A percentile compares a stretch with the other conserved stretches of the same genome.
phyloP scores from a whole-genome alignment of 2,888 invertebrate species.

The Drosophila rellima region DNA sequence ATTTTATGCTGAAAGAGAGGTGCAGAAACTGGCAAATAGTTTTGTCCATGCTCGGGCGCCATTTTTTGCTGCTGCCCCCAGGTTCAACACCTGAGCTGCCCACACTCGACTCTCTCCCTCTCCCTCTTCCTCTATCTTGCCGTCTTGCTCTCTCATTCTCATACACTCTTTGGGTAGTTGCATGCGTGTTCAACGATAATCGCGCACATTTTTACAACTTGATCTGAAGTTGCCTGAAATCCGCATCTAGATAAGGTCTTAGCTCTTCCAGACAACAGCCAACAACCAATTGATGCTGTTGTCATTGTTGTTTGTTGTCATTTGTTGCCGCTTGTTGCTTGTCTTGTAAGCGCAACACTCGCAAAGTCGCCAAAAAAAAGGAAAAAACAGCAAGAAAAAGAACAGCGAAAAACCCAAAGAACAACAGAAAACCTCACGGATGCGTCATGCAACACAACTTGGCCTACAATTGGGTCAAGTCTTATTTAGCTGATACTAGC shows the following conservation, averaged over 20 bases:
- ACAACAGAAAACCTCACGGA: constrained; percentile 30
- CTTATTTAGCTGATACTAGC: constrained; percentile 54
- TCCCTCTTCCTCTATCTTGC: background rate
- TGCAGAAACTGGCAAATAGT: constrained; percentile 35
- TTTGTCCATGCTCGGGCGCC: constrained; percentile 35
- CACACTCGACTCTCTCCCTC: constrained; percentile 7
- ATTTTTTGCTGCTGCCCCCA: constrained; percentile 32
- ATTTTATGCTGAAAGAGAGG: constrained; percentile 65
- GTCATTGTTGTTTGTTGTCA: constrained; percentile 53
- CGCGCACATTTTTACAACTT: constrained; percentile 65
- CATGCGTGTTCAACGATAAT: constrained; percentile 64
- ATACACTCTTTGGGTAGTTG: background rate
- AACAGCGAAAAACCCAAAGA: background rate
- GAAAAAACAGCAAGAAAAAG: constrained; percentile 8
- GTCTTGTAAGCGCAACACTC: constrained; percentile 56
- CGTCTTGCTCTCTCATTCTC: background rate
- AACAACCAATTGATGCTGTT: constrained; percentile 50
- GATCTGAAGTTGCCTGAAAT: constrained; percentile 57
- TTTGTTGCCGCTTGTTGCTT: constrained; percentile 53
- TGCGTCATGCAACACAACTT: constrained; percentile 63
- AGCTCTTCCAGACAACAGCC: constrained; percentile 24
- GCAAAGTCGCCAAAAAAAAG: constrained; percentile 18
- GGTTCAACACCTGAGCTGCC: constrained; percentile 44
- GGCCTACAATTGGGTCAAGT: constrained; percentile 68
- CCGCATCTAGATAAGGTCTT: constrained; percentile 72